phyloP scores from a whole-genome alignment of 2,113 vertebrate genomes.

The Paradoxurus hermaphroditus region DNA sequence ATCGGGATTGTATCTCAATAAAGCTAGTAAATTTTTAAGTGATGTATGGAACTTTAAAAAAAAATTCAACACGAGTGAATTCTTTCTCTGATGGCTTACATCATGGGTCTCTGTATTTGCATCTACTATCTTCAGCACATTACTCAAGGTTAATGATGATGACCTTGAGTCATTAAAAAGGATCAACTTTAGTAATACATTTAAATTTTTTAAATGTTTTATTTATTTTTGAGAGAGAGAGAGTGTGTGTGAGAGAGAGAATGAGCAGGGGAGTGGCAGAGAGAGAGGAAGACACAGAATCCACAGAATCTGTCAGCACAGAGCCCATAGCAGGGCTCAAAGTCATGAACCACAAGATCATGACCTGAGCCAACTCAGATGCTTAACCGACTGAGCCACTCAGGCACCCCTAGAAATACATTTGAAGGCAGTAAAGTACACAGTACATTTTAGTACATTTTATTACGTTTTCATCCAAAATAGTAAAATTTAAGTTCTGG shows the following conservation, averaged over 20 bases:
- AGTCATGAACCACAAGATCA: too few species aligned
- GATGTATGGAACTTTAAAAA: neutral
- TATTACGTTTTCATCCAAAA: conserved; percentile 15
- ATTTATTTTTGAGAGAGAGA: too few species aligned
- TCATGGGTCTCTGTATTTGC: neutral
- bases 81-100: neutral
- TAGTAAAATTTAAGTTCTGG: neutral
- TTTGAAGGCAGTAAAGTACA: neutral
- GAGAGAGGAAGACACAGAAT: too few species aligned
- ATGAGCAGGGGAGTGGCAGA: too few species aligned
- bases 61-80: neutral
- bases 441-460: neutral
- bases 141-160: neutral
- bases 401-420: neutral
- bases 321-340: too few species aligned
- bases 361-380: too few species aligned
- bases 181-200: neutral
- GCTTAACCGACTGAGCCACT: too few species aligned
- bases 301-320: too few species aligned
- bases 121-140: neutral
- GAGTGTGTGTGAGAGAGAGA: too few species aligned
- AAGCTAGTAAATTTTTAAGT: neutral
- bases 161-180: neutral
- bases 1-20: neutral
- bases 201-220: neutral